These are phyloP conservation scores for rat (Rattus norvegicus) DNA, from an alignment of 2,113 vertebrate genomes.

Conservation along the genomic window GRCr8 NC_086038.1:51905501-51906000, in stretches of 20 bases:
- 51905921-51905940: not conserved
- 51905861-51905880: not conserved
- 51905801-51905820: not conserved
- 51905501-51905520: not conserved
- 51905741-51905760: not conserved
- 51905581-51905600: not conserved
- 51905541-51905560: not conserved
- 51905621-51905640: not conserved
- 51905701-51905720: not conserved
- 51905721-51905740: not conserved
- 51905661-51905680: not conserved
- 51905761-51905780: not conserved
- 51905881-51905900: not conserved
- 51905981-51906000: not conserved
- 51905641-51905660: not conserved
- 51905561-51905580: not conserved
- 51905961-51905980: not conserved
- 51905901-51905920: not conserved
- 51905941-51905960: not conserved
- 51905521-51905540: not conserved
- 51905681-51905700: not conserved
- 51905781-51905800: not conserved
- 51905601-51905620: not conserved
- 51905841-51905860: not conserved
- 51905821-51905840: not conserved